Evolutionary conservation across 1,140 invertebrate genomes (phyloP).

Genomic region (Atta colombica): DNA sequence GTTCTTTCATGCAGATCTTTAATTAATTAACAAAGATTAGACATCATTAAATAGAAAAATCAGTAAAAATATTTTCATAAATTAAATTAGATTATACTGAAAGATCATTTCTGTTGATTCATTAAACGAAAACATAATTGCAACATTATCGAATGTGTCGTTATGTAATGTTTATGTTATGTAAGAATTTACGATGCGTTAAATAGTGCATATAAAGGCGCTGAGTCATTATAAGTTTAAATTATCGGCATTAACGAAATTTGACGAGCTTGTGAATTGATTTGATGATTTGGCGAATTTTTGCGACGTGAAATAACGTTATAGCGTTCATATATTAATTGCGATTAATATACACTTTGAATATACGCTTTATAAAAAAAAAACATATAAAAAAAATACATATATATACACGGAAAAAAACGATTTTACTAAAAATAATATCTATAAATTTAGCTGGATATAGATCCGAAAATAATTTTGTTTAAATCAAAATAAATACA

Average conservation of each 20-base stretch:
- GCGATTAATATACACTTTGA: background rate
- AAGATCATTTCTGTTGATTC: background rate
- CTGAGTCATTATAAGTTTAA: slow-evolving; percentile 53
- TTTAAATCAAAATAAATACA: too few species aligned
- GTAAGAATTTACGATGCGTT: background rate
- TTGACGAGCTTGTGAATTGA: slow-evolving; percentile 60
- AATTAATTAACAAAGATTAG: too few species aligned
- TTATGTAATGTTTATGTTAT: too few species aligned
- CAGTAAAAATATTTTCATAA: background rate
- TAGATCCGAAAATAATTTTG: too few species aligned
- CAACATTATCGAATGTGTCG: background rate
- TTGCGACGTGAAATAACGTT: background rate
- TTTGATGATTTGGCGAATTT: too few species aligned
- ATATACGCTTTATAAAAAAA: background rate
- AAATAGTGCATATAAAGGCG: slow-evolving; percentile 43
- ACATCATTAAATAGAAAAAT: background rate
- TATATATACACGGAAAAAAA: too few species aligned
- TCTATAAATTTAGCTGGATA: too few species aligned
- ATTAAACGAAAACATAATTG: background rate
- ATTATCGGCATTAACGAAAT: slow-evolving; percentile 72
- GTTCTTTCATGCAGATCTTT: too few species aligned
- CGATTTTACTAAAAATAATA: too few species aligned
- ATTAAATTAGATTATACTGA: background rate
- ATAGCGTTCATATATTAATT: background rate
- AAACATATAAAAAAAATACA: background rate